Conservation (phyloP, 2,888 invertebrate genomes). For the Aleiodes leptofemur region DNA sequence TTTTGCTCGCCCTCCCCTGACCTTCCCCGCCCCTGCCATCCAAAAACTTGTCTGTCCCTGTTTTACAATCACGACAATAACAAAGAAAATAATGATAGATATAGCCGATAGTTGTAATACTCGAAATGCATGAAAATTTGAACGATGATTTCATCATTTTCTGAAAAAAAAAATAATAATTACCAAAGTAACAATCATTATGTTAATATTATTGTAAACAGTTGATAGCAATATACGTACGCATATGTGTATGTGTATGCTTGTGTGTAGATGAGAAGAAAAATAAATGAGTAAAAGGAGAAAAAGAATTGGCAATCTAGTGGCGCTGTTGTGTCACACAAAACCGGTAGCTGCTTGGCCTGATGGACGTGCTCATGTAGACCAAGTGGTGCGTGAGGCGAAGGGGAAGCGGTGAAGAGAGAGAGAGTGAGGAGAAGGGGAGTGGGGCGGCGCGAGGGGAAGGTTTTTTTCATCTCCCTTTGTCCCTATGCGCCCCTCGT, state of each 20-base stretch:
- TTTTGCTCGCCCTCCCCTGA: not conserved
- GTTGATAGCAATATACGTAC: too few species aligned
- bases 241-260: too few species aligned
- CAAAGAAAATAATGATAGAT: slow-evolving; percentile 1
- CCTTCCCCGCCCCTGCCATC: slow-evolving; percentile 30
- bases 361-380: slow-evolving; percentile 32
- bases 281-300: not conserved
- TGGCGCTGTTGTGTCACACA: slow-evolving; percentile 32
- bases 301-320: slow-evolving; percentile 27
- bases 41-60: slow-evolving; percentile 18
- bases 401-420: not conserved
- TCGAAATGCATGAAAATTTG: not conserved
- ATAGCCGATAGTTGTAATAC: not conserved
- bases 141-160: slow-evolving; percentile 23
- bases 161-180: not conserved
- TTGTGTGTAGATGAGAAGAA: not conserved
- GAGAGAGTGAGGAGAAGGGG: too few species aligned
- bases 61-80: slow-evolving; percentile 29
- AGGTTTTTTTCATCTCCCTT: slow-evolving; percentile 29
- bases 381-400: slow-evolving; percentile 14
- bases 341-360: slow-evolving; percentile 28
- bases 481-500: slow-evolving; percentile 35
- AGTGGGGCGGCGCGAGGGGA: too few species aligned
- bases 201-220: slow-evolving; percentile 17
- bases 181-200: slow-evolving; percentile 4